Evolutionary conservation across 2,113 vertebrate genomes (phyloP), one percentile per base, ranked within the genome.

Genomic region (Odontophorus gujanensis): DNA sequence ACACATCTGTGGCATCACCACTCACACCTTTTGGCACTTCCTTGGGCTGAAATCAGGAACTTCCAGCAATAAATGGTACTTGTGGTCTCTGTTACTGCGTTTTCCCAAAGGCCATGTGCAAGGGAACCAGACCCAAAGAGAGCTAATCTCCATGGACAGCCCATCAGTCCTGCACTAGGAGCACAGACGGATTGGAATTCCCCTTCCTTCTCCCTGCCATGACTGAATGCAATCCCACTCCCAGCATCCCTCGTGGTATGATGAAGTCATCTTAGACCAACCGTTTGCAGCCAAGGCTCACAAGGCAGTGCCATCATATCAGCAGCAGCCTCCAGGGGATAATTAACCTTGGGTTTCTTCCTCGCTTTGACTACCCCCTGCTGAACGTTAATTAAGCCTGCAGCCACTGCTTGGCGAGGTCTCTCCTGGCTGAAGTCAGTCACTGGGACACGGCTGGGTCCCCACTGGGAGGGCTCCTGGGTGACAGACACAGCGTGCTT

Each of bases 251-350:
- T 92, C 3, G 1, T 42, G 66, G 53, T 22, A 26, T 1, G 9
- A 38, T 42, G 51, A 20, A 50, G 58, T 45, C 55, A 26, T 7
- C 71, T 32, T 3, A 0, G 17, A 67, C 25, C 15, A 36, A 10
- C 10, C 10, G 1, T 61, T 40, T 45, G 42, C 9, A n/a, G 28
- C 48, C 48, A n/a, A 36, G 50, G 17, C 38, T 43, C 53, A 5
- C 22, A n/a, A 45, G 58, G 34, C 1, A 0, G 34, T 62, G n/a
- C 50, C 5, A 10, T 12, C 1, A 0, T 7, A 42, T n/a, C 28
- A n/a, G 43, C 68, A 50, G 73, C 73, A 58, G 85, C 50, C 65
- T 79, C 79, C 1, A 1, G 76, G 40, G 40, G 20, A 3, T 63
- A 79, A 81, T 3, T 2, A 65, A 10, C 45, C 50, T 26, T 11